Evolutionary conservation across 1,140 invertebrate species (phyloP).

Genomic region (Heliconius melpomene): DNA sequence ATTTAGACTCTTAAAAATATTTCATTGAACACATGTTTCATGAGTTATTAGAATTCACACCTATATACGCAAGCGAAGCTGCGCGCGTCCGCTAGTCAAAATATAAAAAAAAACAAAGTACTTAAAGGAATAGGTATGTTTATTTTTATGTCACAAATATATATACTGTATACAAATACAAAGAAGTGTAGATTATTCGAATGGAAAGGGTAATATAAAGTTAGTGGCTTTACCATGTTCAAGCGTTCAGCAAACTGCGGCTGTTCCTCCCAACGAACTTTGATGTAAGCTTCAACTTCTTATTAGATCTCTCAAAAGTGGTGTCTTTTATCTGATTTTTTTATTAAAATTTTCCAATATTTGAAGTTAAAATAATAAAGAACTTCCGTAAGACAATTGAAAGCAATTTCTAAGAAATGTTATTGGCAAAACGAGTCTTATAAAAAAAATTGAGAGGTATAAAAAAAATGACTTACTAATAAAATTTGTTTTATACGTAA

Average conservation of each 20-base stretch:
- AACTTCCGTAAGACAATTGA: background rate
- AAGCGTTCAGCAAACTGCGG: constrained; percentile 30
- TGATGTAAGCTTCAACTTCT: constrained; percentile 25
- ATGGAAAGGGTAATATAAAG: constrained; percentile 26
- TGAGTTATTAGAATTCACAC: too few species aligned
- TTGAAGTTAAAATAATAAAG: background rate
- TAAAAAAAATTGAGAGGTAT: background rate
- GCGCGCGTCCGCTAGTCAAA: too few species aligned
- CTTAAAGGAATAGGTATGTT: too few species aligned
- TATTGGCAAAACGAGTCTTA: background rate
- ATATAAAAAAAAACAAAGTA: too few species aligned
- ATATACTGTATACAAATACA: background rate
- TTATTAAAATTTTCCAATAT: background rate
- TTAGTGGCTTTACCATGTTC: constrained; percentile 28
- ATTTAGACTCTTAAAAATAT: too few species aligned
- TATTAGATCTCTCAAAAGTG: constrained; percentile 21
- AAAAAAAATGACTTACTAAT: background rate
- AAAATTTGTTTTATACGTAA: too few species aligned
- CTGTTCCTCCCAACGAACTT: constrained; percentile 19
- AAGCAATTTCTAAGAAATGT: background rate
- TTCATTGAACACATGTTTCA: too few species aligned
- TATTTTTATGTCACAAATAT: background rate
- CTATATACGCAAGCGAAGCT: too few species aligned
- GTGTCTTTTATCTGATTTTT: constrained; percentile 8
- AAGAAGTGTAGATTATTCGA: constrained; percentile 9